Conservation (phyloP, 2,797 vertebrate genomes). For the Taeniopygia guttata region DNA sequence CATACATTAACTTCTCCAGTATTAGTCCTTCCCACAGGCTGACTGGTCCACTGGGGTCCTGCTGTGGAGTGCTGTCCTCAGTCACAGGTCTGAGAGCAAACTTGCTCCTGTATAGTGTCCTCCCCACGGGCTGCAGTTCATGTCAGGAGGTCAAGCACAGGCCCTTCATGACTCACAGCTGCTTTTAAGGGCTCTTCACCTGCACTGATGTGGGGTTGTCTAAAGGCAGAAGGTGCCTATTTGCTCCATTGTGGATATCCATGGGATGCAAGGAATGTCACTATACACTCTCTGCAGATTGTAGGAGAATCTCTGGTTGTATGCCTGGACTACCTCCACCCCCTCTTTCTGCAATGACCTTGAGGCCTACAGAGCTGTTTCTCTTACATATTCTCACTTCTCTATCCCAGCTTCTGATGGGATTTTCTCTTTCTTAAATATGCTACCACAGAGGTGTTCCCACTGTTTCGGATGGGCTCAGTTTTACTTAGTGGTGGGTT, state of each 20-base stretch:
- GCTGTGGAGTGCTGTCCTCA: not conserved
- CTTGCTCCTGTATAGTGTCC: not conserved
- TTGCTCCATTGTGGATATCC: not conserved
- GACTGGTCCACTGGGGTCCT: accelerated
- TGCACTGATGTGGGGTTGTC: accelerated
- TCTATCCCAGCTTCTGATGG: not conserved
- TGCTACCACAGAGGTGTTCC: not conserved
- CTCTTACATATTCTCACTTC: not conserved
- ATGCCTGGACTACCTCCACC: not conserved
- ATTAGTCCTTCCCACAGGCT: not conserved
- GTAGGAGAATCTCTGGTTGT: not conserved
- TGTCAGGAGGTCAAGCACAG: not conserved
- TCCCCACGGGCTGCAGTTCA: not conserved
- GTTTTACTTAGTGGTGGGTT: not conserved
- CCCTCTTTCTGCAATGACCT: not conserved
- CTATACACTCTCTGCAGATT: not conserved
- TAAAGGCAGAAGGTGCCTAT: not conserved
- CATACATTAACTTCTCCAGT: not conserved
- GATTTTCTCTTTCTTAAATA: not conserved
- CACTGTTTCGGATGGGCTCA: not conserved
- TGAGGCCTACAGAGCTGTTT: not conserved
- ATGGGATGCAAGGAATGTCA: not conserved
- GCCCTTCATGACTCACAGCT: not conserved
- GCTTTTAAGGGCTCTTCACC: not conserved
- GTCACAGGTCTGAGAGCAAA: not conserved